A percentile compares a stretch with the other conserved stretches of the same genome.
phyloP scores from a whole-genome alignment of 1,140 invertebrate species.

The Caenorhabditis briggsae region DNA sequence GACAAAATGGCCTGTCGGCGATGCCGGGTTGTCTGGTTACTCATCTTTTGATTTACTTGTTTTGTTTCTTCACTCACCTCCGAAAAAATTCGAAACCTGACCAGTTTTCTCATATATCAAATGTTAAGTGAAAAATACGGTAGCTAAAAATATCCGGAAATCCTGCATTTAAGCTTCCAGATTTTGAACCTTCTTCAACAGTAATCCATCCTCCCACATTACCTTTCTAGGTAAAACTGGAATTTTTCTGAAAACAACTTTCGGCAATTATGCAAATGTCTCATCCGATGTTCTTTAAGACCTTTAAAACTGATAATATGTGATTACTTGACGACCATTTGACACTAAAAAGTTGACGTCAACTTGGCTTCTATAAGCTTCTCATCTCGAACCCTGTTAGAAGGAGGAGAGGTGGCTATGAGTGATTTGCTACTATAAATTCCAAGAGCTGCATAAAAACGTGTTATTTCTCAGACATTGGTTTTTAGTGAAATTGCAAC shows the following conservation, averaged over 20 bases:
- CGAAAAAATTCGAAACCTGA: too few relatives aligned
- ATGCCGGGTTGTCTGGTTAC: background rate
- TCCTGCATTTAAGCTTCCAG: too few relatives aligned
- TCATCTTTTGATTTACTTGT: constrained; percentile 3
- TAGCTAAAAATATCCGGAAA: too few relatives aligned
- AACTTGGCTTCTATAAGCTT: constrained; percentile 23
- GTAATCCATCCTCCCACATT: background rate
- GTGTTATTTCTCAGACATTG: background rate
- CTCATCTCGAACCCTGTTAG: background rate
- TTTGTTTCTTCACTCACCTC: background rate
- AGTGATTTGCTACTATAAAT: background rate
- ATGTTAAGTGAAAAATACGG: too few relatives aligned
- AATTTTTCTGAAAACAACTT: background rate
- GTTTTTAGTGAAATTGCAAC: too few relatives aligned
- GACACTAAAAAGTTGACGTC: background rate
- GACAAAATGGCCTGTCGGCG: background rate
- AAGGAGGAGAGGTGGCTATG: background rate
- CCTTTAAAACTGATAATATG: background rate
- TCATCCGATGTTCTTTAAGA: background rate
- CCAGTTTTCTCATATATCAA: too few relatives aligned
- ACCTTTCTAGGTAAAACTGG: background rate
- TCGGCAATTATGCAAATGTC: background rate
- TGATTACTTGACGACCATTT: constrained; percentile 5
- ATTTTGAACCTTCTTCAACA: too few relatives aligned
- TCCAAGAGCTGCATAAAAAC: background rate